Conservation (phyloP, 2,888 invertebrate genomes). For the Periphyllus acericola region DNA sequence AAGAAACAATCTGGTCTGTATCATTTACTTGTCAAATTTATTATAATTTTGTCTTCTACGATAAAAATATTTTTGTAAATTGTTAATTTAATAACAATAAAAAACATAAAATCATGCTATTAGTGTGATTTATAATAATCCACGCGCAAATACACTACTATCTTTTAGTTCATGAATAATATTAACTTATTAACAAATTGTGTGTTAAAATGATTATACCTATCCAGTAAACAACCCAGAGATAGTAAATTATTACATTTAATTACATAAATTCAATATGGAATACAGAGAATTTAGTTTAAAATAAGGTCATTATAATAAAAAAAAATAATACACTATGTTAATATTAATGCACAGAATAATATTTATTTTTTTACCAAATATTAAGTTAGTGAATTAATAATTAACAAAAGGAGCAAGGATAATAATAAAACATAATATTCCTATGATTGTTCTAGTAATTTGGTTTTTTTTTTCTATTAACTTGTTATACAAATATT, state of each 20-base stretch:
- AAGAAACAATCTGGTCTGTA: no score
- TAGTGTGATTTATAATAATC: not conserved
- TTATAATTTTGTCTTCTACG: no score
- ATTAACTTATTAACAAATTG: not conserved
- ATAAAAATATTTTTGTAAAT: no score
- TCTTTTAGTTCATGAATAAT: not conserved
- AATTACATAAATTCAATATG: slow-evolving; percentile 11
- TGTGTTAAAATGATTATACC: not conserved
- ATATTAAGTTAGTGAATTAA: slow-evolving; percentile 51
- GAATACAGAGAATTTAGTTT: not conserved
- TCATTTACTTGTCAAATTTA: no score
- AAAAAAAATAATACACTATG: slow-evolving; percentile 28
- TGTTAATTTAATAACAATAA: no score
- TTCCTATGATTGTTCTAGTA: slow-evolving; percentile 45
- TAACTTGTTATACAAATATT: slow-evolving; percentile 44
- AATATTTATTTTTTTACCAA: slow-evolving; percentile 36
- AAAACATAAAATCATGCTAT: no score
- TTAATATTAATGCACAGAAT: slow-evolving; percentile 8
- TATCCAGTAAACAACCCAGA: not conserved
- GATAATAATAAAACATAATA: slow-evolving; percentile 42
- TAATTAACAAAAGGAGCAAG: slow-evolving; percentile 47
- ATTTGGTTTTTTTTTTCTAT: slow-evolving; percentile 31
- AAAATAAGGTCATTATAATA: not conserved
- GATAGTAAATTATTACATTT: slow-evolving; percentile 1
- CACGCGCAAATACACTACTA: not conserved